These are phyloP conservation scores for Capreolus pygargus DNA, from an alignment of 2,113 vertebrate species.

Conservation along the genomic window DNA sequence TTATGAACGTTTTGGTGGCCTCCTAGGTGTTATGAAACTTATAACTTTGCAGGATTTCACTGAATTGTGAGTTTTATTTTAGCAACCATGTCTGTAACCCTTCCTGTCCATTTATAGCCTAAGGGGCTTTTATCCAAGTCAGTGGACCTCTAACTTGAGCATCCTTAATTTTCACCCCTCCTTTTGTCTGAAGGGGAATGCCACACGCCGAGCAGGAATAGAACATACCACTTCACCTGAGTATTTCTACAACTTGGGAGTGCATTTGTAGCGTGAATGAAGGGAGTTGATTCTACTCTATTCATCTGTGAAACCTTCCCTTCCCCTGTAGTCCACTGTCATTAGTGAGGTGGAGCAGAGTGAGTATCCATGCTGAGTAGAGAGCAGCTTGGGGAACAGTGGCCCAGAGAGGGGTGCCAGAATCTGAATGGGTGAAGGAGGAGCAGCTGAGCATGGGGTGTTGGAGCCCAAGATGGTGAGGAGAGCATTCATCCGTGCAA, in stretches of 20 bases:
- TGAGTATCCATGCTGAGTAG: not conserved
- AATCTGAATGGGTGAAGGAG: not conserved
- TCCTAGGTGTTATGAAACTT: not conserved
- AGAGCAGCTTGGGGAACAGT: not conserved
- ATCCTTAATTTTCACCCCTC: slow-evolving; percentile 1
- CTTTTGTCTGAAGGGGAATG: not conserved
- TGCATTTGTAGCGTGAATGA: not conserved
- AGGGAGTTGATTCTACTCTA: slow-evolving; percentile 16
- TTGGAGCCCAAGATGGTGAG: not conserved
- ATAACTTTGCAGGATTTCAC: not conserved
- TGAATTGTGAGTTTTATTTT: slow-evolving; percentile 29
- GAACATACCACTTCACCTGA: not conserved
- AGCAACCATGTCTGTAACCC: not conserved
- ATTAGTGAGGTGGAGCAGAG: not conserved
- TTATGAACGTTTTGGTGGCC: not conserved
- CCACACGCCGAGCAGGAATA: not conserved
- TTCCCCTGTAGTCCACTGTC: not conserved
- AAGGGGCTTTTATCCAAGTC: not conserved
- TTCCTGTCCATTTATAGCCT: not conserved
- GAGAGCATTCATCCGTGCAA: not conserved
- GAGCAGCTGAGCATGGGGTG: not conserved
- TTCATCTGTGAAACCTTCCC: not conserved
- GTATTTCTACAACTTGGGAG: not conserved
- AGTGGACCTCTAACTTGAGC: not conserved
- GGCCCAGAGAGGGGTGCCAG: not conserved